A percentile compares a stretch with the other conserved stretches of the same genome.
phyloP scores from a whole-genome alignment of 2,797 vertebrate genomes.

The Huso huso region DNA sequence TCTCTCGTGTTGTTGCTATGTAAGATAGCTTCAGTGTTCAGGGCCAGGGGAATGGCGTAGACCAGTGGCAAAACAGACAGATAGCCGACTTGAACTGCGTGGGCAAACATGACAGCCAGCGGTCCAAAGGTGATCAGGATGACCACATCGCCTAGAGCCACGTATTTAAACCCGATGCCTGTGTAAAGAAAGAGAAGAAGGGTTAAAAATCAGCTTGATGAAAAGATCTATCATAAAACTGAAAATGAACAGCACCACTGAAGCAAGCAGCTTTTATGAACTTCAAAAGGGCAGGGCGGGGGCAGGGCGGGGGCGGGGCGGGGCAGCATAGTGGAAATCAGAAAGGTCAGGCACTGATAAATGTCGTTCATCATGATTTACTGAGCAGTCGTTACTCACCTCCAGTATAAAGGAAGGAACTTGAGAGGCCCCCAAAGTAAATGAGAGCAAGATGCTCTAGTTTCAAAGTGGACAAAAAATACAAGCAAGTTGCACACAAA shows the following conservation, averaged over 20 bases:
- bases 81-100: constrained; percentile 91
- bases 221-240: too few species aligned
- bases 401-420: constrained; percentile 96
- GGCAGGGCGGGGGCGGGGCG: too few species aligned
- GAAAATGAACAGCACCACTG: too few species aligned
- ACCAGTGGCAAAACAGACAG: constrained; percentile 82
- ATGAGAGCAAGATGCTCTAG: constrained; percentile 93
- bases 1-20: constrained; percentile 98
- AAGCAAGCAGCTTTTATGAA: too few species aligned
- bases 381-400: constrained; percentile 56
- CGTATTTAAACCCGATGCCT: constrained; percentile 96
- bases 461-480: constrained; percentile 72
- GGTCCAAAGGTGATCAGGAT: constrained; percentile 98
- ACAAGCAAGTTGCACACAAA: constrained; percentile 80
- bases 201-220: too few species aligned
- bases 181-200: constrained; percentile 2
- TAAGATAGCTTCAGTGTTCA: constrained; percentile 93
- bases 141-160: constrained; percentile 88
- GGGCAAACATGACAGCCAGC: constrained; percentile 91
- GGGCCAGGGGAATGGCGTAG: constrained; percentile 85
- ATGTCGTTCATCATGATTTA: too few species aligned
- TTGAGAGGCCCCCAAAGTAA: constrained; percentile 93
- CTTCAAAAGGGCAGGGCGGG: too few species aligned
- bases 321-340: too few species aligned
- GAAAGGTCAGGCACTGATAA: too few species aligned